Conservation (phyloP, 2,888 invertebrate species). For the Hemaris fuciformis region DNA sequence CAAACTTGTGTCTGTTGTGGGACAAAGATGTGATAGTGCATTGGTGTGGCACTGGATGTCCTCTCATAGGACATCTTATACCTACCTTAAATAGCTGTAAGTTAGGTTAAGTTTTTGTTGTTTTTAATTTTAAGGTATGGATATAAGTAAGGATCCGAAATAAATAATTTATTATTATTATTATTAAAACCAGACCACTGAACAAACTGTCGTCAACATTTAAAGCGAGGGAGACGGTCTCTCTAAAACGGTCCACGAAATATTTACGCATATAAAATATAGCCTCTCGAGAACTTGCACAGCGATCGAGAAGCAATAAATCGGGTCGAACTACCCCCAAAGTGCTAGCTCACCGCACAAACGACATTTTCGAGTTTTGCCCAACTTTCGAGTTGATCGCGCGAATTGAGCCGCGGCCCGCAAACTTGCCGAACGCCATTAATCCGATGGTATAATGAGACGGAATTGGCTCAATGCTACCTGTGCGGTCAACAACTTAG, state of each 20-base stretch:
- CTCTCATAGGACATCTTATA: too few relatives aligned
- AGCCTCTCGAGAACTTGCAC: not conserved
- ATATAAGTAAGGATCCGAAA: too few relatives aligned
- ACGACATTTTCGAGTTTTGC: conserved; percentile 6
- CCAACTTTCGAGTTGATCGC: conserved; percentile 12
- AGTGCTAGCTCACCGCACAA: conserved; percentile 5
- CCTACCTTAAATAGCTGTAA: too few relatives aligned
- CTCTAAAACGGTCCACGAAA: not conserved
- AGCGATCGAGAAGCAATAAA: conserved; percentile 5
- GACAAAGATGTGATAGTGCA: too few relatives aligned
- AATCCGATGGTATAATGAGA: not conserved
- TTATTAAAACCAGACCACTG: too few relatives aligned
- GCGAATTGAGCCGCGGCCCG: not conserved
- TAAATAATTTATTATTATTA: too few relatives aligned
- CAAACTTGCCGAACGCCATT: not conserved
- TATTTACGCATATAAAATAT: conserved; percentile 8
- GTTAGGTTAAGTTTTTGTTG: too few relatives aligned
- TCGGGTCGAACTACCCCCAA: not conserved
- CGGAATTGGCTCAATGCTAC: not conserved
- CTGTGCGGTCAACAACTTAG: too few relatives aligned
- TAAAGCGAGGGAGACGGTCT: not conserved
- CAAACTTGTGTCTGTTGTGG: too few relatives aligned
- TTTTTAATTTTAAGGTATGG: too few relatives aligned
- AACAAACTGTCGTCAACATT: too few relatives aligned
- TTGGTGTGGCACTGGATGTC: too few relatives aligned